These are phyloP conservation scores for Daktulosphaira vitifoliae DNA, from an alignment of 1,140 invertebrate genomes.

Conservation along the genomic window DNA sequence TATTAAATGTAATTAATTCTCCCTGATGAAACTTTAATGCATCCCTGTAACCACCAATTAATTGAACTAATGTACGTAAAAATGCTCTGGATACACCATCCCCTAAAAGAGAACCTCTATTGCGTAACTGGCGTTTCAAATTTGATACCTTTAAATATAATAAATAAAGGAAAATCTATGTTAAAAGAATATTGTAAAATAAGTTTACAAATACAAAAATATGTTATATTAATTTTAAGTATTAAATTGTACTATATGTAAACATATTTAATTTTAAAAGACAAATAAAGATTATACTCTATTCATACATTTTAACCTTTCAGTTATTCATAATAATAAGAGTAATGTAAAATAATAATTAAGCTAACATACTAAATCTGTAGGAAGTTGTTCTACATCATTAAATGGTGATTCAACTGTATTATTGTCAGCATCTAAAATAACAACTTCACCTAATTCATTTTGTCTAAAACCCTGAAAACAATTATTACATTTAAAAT, in stretches of 20 bases:
- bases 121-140: slow-evolving; percentile 61
- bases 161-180: too few species aligned
- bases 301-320: too few species aligned
- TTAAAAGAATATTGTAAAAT: too few species aligned
- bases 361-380: slow-evolving; percentile 55
- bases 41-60: slow-evolving; percentile 89
- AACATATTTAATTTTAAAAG: too few species aligned
- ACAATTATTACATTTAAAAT: slow-evolving; percentile 28
- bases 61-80: slow-evolving; percentile 73
- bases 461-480: slow-evolving; percentile 58
- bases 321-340: too few species aligned
- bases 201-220: too few species aligned
- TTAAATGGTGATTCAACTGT: slow-evolving; percentile 75
- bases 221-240: too few species aligned
- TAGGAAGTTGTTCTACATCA: slow-evolving; percentile 75
- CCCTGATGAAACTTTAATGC: slow-evolving; percentile 73
- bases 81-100: slow-evolving; percentile 87
- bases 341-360: too few species aligned
- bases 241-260: too few species aligned
- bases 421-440: slow-evolving; percentile 83
- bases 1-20: slow-evolving; percentile 74
- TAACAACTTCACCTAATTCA: slow-evolving; percentile 83
- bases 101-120: slow-evolving; percentile 61
- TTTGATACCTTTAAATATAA: slow-evolving; percentile 52
- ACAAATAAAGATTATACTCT: too few species aligned